Evolutionary conservation across 37 sponge, comb jelly and placozoan genomes (phyloP), one percentile per base, ranked within the genome.

Genomic region (Spongia lamella): DNA sequence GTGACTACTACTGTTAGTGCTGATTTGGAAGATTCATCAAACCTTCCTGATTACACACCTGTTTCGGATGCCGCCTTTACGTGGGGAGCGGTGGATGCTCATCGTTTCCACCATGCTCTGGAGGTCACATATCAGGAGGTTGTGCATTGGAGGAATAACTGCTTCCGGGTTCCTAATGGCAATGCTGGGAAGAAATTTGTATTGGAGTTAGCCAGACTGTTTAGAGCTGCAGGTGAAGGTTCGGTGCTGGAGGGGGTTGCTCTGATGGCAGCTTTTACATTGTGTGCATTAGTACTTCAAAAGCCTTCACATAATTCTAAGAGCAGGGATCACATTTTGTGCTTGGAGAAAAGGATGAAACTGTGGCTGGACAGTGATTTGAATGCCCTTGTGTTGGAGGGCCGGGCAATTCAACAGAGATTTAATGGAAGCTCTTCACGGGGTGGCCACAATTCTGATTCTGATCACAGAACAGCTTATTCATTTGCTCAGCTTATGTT

Each of bases 111-210:
- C n/a, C n/a, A n/a, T n/a, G n/a, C n/a, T n/a, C n/a, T n/a, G n/a
- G n/a, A n/a, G n/a, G n/a, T 15, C 26, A 53, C 29, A 11, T 50
- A 49, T 3, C 1, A 9, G 13, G 61, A 59, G 21, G 24, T 29
- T 59, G 61, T 59, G 14, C 61, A 59, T 59, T 59, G 61, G 61
- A 59, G 24, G 21, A n/a, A n/a, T n/a, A 59, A 59, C 21, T 17
- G 14, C 61, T 59, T 17, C 61, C 20, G 21, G 21, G 24, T 59
- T 29, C 61, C 61, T 17, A 24, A 59, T 11, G 61, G 61, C 21
- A 59, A 59, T n/a, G 61, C 61, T 9, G 66, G 66, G n/a, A 65
- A 32, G 37, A 9, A 11, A 16, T 32, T 65, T 7, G 37, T 65
- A 11, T 5, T 15, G 14, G 66, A 65, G 20, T 40, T 65, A 5